Evolutionary conservation across 2,113 vertebrate genomes (phyloP), one percentile per base, ranked within the genome.

Genomic region (Eurystomus gularis): DNA sequence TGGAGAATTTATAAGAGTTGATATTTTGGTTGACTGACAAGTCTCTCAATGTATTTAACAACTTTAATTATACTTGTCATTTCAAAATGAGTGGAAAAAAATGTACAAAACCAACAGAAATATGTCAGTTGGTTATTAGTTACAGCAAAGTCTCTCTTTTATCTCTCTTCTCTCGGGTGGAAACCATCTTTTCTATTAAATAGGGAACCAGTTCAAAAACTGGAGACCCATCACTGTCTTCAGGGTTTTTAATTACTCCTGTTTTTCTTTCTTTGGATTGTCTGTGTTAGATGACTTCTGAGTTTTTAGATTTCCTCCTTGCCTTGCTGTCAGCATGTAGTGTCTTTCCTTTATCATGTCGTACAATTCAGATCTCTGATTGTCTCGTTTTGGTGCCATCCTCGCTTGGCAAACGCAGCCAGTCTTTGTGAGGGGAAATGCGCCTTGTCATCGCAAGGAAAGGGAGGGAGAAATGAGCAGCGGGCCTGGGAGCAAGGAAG

Each of bases 51-150:
- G 85, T 97, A 97, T 96, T 97, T 97, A 97, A 95, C 97, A 96
- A 96, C 96, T 97, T 97, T 96, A 97, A 97, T 97, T 97, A 97
- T 95, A 95, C 95, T 96, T 97, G 97, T 97, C 94, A 96, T 95
- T 97, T 92, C 95, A 95, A 81, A 92, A 94, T 80, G 82, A 97
- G 93, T 84, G 82, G 40, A 66, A 72, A 92, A 90, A 85, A 91
- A 94, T 85, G 93, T 90, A 97, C 68, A 92, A 96, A 97, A 83
- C 90, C 93, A 97, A 95, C 94, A 93, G 96, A 97, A 97, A 93
- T 92, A 94, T 96, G 95, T 97, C 96, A 97, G 94, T 93, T 96
- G 80, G 94, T 93, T 97, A 96, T 97, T 97, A 97, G 94, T 94
- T 97, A 93, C 93, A 77, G 75, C 66, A 11, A 85, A 97, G 71